A percentile compares a stretch with the other conserved stretches of the same genome.
Evolutionary conservation across 1,140 invertebrate genomes (phyloP).

Genomic region (Ceratosolen solmsi): DNA sequence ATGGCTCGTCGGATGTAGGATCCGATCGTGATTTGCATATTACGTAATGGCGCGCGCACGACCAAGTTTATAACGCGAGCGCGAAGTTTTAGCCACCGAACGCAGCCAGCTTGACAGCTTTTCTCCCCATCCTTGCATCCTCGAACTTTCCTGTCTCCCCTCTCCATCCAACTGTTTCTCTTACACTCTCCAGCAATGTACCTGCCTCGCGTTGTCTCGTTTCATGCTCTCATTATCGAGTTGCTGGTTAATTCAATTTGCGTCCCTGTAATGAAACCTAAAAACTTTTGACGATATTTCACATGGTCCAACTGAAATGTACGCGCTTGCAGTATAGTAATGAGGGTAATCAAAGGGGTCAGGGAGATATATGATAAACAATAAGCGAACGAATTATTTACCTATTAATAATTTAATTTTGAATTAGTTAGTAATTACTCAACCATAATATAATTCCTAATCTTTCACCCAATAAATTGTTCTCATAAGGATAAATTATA

Average conservation of each 20-base stretch:
- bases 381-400: neutral
- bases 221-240: constrained; percentile 41
- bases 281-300: constrained; percentile 44
- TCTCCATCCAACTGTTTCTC: neutral
- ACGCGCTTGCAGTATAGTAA: constrained; percentile 3
- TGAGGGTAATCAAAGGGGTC: neutral
- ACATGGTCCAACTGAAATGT: constrained; percentile 4
- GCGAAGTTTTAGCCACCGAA: constrained; percentile 35
- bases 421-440: neutral
- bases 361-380: neutral
- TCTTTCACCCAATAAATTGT: neutral
- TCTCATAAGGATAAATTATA: neutral
- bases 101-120: constrained; percentile 43
- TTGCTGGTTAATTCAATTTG: constrained; percentile 44
- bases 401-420: constrained; percentile 5
- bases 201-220: constrained; percentile 5
- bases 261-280: constrained; percentile 29
- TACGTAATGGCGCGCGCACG: constrained; percentile 44
- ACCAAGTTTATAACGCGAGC: constrained; percentile 42
- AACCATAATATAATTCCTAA: neutral
- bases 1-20: constrained; percentile 38
- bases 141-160: constrained; percentile 32
- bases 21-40: constrained; percentile 45
- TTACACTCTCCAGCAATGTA: neutral
- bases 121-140: constrained; percentile 21